Evolutionary conservation across 2,797 vertebrate genomes (phyloP), one percentile per base, ranked within the genome.

Genomic region (Urosaurus nigricauda): DNA sequence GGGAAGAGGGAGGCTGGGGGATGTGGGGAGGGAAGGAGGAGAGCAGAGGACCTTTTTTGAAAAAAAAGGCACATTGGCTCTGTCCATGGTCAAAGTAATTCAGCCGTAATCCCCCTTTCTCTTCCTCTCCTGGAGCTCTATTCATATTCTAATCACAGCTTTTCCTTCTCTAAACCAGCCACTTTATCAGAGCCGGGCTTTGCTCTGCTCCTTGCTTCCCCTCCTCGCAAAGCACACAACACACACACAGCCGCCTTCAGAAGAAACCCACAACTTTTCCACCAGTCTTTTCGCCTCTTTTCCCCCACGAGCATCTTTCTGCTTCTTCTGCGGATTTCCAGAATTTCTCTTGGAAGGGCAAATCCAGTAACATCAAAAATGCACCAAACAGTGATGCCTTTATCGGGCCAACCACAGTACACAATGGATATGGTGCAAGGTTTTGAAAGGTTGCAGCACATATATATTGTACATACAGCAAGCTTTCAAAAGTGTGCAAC

Each of bases 81-180:
- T 97, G 95, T 98, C 98, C 98, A 97, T 96, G 97, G 97, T 98
- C 98, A 98, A 98, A 98, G 98, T 97, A 98, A 98, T 98, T 98
- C 98, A 98, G 97, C 98, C 97, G 98, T 98, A 98, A 99, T 98
- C 98, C 98, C 97, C 98, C 96, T 97, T 98, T 98, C 97, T 97
- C 97, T 98, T 98, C 97, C 98, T 98, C 98, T 98, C 98, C 98
- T 96, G 97, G 97, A 97, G 98, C 97, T 98, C 98, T 97, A 99
- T 99, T 99, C 98, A 99, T 99, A 99, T 99, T 99, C 99, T 99
- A 99, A 99, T 99, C 99, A 99, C 99, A 98, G 98, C 98, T 98
- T 98, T 98, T 98, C 98, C 98, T 98, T 98, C 98, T 98, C 98
- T 97, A 56, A 98, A 98, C 98, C 98, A 98, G 98, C 97, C 98